A percentile compares a stretch with the other conserved stretches of the same genome.
Conservation (phyloP, 2,888 invertebrate genomes). For the Rosalia funebris region DNA sequence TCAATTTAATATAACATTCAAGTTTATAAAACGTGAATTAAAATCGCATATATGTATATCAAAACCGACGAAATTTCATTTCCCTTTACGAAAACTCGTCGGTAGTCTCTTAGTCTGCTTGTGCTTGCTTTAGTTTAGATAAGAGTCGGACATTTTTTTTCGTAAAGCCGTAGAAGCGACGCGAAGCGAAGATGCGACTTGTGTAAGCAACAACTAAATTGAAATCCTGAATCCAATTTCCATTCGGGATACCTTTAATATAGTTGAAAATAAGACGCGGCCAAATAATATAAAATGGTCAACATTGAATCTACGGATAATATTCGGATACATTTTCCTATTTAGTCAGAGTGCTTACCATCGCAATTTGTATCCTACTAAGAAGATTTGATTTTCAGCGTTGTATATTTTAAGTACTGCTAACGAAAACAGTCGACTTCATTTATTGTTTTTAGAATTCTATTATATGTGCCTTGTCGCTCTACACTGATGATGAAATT, state of each 20-base stretch:
- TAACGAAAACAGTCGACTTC: too few species aligned
- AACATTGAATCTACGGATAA: conserved; percentile 42
- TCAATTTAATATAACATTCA: too few species aligned
- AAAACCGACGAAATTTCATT: not conserved
- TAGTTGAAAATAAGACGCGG: conserved; percentile 33
- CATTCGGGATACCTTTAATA: conserved; percentile 44
- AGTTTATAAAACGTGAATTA: too few species aligned
- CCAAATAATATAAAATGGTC: conserved; percentile 47
- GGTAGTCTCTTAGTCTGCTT: not conserved
- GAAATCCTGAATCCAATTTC: conserved; percentile 46
- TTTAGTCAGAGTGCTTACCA: conserved; percentile 18
- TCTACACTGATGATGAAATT: too few species aligned
- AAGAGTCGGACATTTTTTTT: conserved; percentile 23
- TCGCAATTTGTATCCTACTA: too few species aligned
- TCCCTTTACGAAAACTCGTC: not conserved
- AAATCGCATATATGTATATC: not conserved
- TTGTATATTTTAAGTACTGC: too few species aligned
- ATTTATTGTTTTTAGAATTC: too few species aligned
- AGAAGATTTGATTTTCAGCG: too few species aligned
- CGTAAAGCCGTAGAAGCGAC: conserved; percentile 21
- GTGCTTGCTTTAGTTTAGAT: conserved; percentile 6
- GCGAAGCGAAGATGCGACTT: conserved; percentile 28
- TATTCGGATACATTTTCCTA: conserved; percentile 33
- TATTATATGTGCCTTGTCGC: too few species aligned
- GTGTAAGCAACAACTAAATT: conserved; percentile 41